Base-by-base conservation (phyloP, 1,140 invertebrate species). In the Proctacanthus coquilletti region DNA sequence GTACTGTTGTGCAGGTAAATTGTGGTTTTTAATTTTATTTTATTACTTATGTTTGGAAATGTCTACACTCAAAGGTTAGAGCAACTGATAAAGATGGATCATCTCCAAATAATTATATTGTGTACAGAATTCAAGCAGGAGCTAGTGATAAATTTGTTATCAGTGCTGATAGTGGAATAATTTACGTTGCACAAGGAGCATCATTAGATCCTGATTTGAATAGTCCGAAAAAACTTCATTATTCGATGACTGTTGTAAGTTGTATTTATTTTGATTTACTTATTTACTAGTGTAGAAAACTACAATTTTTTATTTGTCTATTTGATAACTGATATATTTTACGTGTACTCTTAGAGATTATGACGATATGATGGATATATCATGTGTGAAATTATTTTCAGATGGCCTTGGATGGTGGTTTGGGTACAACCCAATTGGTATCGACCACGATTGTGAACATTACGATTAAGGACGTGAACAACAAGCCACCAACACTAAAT, bases 111-210 rank as follows among this genome's bases (percentile, higher is more conserved):
- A 91, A 87, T 56, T 70, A 73, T 36, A 62, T 95, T 1, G 81
- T 86, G 4, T 94, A 95, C 57, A 70, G 85, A 42, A 87, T 96
- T 32, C 75, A 82, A 52, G 72, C 71, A 41, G 91, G 91, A 4
- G 84, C 84, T 2, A 73, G 74, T 18, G 91, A 94, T 52, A 95
- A 94, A 64, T 97, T 96, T 60, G 74, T 85, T 0, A 87, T 95
- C 8, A 79, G 84, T 49, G 70, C 84, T 0, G 75, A 80, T 47
- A 74, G 71, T 1, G 91, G 91, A 0, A 66, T 80, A 0, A 79
- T 97, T 21, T 74, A 75, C n/a, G 79, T 93, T 0, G 82, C 89
- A 0, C 66, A 72, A 9, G 89, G 85, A 1, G 87, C 88, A 0
- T 77, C 74, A 43, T 70, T 97, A 29, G 89, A 96, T 67, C 85